A percentile compares a stretch with the other conserved stretches of the same genome.
Evolutionary conservation across 2,888 invertebrate genomes (phyloP).

Genomic region (Tachina lurida): DNA sequence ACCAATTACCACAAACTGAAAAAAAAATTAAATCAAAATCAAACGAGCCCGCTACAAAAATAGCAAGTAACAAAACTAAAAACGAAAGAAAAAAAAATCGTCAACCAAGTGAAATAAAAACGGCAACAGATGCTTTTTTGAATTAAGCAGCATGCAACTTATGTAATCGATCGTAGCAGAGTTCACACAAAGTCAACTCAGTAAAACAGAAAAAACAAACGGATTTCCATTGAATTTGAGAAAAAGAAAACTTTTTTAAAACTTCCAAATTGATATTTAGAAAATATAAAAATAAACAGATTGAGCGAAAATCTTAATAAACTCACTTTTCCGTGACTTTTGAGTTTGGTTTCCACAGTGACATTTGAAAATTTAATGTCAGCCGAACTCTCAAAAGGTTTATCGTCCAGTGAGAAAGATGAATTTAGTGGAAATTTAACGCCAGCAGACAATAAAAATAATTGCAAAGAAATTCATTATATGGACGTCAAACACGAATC

Average conservation of each 20-base stretch:
- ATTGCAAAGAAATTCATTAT: slow-evolving; percentile 58
- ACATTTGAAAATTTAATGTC: slow-evolving; percentile 40
- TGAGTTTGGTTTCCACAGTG: slow-evolving; percentile 2
- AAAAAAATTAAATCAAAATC: slow-evolving; percentile 1
- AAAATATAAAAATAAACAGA: not conserved
- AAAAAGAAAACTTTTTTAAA: slow-evolving; percentile 23
- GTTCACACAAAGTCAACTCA: slow-evolving; percentile 58
- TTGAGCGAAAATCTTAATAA: slow-evolving; percentile 2
- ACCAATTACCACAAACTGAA: slow-evolving; percentile 60
- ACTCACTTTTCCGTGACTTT: slow-evolving; percentile 23
- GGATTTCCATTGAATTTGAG: slow-evolving; percentile 9
- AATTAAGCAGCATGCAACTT: slow-evolving; percentile 47
- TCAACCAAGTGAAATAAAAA: slow-evolving; percentile 42
- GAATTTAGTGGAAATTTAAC: slow-evolving; percentile 41
- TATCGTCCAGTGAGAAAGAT: slow-evolving; percentile 48
- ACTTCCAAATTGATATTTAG: slow-evolving; percentile 54
- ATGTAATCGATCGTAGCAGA: slow-evolving; percentile 60
- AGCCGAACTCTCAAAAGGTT: slow-evolving; percentile 25
- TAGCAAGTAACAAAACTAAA: slow-evolving; percentile 51
- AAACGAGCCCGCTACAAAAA: slow-evolving; percentile 30
- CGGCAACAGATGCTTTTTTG: slow-evolving; percentile 47
- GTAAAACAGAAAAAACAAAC: slow-evolving; percentile 14
- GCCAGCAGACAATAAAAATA: slow-evolving; percentile 8
- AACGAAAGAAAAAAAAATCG: slow-evolving; percentile 27
- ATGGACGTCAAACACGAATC: slow-evolving; percentile 52